Evolutionary conservation across 35 echinoderm and acorn worm species (phyloP).

Genomic region (Ptychodera flava): DNA sequence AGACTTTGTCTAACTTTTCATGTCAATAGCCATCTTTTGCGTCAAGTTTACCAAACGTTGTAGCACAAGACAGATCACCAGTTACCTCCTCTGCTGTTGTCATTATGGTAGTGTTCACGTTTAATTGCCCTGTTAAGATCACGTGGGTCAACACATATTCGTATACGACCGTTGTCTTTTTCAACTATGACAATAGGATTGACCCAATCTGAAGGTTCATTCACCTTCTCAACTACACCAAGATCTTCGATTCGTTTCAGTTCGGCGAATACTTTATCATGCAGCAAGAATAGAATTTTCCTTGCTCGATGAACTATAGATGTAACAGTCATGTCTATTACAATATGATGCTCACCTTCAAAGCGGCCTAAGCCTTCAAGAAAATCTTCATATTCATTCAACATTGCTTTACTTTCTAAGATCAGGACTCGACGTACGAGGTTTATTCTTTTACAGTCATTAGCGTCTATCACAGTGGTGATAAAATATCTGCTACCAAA

Average conservation of each 20-base stretch:
- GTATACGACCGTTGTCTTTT: constrained; percentile 25
- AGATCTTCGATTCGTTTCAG: constrained; percentile 10
- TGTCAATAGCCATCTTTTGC: too few species aligned
- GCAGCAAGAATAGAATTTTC: constrained; percentile 26
- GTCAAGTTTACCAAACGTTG: too few species aligned
- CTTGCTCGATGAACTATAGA: constrained; percentile 11
- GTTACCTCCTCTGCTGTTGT: constrained; percentile 37
- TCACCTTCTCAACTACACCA: constrained; percentile 22
- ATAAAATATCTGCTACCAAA: constrained; percentile 4
- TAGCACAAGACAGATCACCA: constrained; percentile 33
- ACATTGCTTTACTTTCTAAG: too few species aligned
- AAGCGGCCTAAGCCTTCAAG: constrained; percentile 51
- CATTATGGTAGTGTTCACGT: constrained; percentile 19
- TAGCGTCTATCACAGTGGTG: constrained; percentile 26
- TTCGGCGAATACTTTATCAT: constrained; percentile 23
- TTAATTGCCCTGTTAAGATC: constrained; percentile 30
- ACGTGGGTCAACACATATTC: constrained; percentile 22
- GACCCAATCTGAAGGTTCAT: constrained; percentile 28
- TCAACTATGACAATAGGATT: too few species aligned
- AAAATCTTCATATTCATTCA: constrained; percentile 24
- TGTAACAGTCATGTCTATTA: not conserved
- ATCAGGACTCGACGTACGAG: too few species aligned
- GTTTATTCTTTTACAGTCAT: constrained; percentile 15
- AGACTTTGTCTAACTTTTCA: too few species aligned
- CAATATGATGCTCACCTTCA: constrained; percentile 30